Base-by-base conservation (phyloP, 2,888 invertebrate species). In the Aphodius granarius region DNA sequence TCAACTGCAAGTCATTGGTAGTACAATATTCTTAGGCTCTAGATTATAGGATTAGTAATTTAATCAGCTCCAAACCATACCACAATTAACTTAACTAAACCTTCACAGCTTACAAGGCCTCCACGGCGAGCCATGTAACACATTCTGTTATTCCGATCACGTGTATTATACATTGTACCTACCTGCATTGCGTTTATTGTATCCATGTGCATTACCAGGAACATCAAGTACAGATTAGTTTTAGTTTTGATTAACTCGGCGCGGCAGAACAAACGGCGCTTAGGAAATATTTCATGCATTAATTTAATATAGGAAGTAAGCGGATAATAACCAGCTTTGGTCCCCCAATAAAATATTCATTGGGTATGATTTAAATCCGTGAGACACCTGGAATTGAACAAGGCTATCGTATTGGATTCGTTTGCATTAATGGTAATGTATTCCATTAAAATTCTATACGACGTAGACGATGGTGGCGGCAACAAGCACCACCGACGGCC, bases 361-460 rank as follows among this genome's bases (percentile, higher is more conserved):
- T 43, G 43, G 43, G 43, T 43, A 43, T 43, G 43, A 43, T 43
- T 43, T 43, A 43, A 43, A 43, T 43, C 43, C 43, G 43, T 13
- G 43, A 43, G 43, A 43, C 43, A 43, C 43, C 43, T 43, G 43
- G 43, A 43, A 43, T 43, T 43, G 43, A 43, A 43, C 43, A 43
- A 43, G 43, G 43, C 3, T 43, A 6, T 43, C 43, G 13, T 43
- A 43, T 43, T 43, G 43, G 43, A 43, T 1, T 43, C 43, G 43
- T 43, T 43, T 43, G 43, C 68, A 68, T 68, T 68, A 68, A 68
- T 68, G 68, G 68, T 68, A 68, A 68, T 68, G 68, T 68, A 68
- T 68, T 68, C 68, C 68, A 68, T 68, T 68, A 68, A 68, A 68
- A 22, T 22, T 68, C 21, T 20, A 20, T 22, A 68, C 68, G 22